Percentiles rank a stretch among this genome's conserved stretches.
phyloP scores from a whole-genome alignment of 2,888 invertebrate species.

The Ophion ellenae region DNA sequence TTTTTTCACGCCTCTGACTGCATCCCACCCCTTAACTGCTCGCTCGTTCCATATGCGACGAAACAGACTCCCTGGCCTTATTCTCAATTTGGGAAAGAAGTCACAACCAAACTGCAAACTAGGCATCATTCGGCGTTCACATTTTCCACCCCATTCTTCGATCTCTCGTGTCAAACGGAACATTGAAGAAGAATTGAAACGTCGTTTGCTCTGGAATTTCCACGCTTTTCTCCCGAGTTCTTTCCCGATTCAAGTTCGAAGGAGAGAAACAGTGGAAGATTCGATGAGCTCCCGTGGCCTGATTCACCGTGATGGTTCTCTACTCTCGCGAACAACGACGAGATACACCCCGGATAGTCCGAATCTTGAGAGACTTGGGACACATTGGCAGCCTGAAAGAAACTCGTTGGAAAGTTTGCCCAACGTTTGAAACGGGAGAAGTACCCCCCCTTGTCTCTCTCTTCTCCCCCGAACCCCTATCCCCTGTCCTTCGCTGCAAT shows the following conservation, averaged over 20 bases:
- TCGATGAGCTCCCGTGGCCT: constrained; percentile 56
- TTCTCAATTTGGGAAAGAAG: background rate
- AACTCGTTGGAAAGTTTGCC: constrained; percentile 75
- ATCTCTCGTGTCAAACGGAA: constrained; percentile 31
- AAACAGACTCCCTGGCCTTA: background rate
- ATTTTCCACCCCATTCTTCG: constrained; percentile 14
- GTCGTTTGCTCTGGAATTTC: constrained; percentile 34
- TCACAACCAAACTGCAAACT: background rate
- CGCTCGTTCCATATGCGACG: no score
- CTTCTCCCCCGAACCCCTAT: constrained; percentile 1
- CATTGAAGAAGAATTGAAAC: constrained; percentile 45
- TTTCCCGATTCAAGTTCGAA: constrained; percentile 20
- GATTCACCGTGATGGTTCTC: constrained; percentile 40
- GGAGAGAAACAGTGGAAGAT: constrained; percentile 45
- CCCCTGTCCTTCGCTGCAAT: constrained; percentile 30
- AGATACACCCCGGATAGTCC: constrained; percentile 55
- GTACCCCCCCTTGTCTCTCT: background rate
- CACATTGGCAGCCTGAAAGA: constrained; percentile 70
- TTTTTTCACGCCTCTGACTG: no score
- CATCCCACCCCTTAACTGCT: no score
- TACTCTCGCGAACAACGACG: constrained; percentile 2
- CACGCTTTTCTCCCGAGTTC: constrained; percentile 18
- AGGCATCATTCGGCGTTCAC: background rate
- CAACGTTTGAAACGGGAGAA: constrained; percentile 72
- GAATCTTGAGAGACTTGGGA: constrained; percentile 52